Conservation (phyloP, 2,113 vertebrate species). For the Hymenochirus boettgeri region DNA sequence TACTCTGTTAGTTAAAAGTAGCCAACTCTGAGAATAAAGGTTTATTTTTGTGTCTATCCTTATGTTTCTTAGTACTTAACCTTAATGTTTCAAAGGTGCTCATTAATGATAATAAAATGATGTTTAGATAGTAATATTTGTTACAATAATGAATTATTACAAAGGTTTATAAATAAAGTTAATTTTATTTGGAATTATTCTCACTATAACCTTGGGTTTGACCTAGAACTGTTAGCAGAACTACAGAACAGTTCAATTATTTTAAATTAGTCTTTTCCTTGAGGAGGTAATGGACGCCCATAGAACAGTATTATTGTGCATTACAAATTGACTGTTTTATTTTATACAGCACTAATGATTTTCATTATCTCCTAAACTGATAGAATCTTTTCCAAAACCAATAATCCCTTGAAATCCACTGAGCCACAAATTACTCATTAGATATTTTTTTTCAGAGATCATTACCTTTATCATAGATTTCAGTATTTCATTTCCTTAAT, state of each 20-base stretch:
- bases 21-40: too few relatives aligned
- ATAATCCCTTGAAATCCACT: constrained; percentile 73
- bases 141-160: too few relatives aligned
- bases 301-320: constrained; percentile 47
- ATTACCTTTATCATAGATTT: constrained; percentile 72
- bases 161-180: neutral
- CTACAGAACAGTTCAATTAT: constrained; percentile 43
- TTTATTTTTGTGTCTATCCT: too few relatives aligned
- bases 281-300: constrained; percentile 46
- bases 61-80: too few relatives aligned
- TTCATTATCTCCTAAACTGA: constrained; percentile 71
- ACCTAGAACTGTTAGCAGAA: constrained; percentile 17
- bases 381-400: constrained; percentile 73
- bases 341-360: constrained; percentile 64
- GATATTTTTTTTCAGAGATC: constrained; percentile 71
- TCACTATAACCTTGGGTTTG: constrained; percentile 34
- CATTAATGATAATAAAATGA: too few relatives aligned
- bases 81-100: too few relatives aligned
- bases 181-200: neutral
- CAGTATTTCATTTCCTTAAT: constrained; percentile 58
- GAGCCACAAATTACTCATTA: constrained; percentile 76
- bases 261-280: constrained; percentile 52
- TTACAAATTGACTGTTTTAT: constrained; percentile 59
- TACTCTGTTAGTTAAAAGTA: too few relatives aligned
- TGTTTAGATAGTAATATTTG: too few relatives aligned